Base-by-base conservation (phyloP, 1,140 invertebrate genomes). In the Zophobas atratus region DNA sequence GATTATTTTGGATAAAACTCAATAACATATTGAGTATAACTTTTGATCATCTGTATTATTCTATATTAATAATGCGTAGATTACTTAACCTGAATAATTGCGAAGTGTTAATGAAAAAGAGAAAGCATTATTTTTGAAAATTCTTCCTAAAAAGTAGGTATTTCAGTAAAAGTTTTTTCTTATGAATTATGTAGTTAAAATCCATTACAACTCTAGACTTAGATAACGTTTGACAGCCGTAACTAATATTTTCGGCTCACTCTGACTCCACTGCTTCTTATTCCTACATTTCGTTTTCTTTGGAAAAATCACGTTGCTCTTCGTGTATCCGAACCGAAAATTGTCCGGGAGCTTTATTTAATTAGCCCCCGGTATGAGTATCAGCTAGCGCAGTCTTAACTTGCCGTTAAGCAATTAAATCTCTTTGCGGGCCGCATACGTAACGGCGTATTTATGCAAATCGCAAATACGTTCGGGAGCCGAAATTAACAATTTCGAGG, bases 391-490 rank as follows among this genome's bases (percentile, higher is more conserved):
- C 70, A 77, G 81, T 82, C 82, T 83, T 83, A 83, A 82, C 81
- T 82, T 77, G 75, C 81, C 60, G 78, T 80, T 78, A 78, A 81
- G 81, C 82, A 83, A 83, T 83, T 83, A 83, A 83, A 82, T 82
- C 81, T 83, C 80, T 82, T 81, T 82, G 81, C 81, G 80, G 79
- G 80, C 77, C 82, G 82, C 80, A 83, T 83, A 82, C 82, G 81
- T 81, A 83, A 83, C 77, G 81, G 81, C 60, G 71, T 80, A 79
- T 83, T 83, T 83, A 83, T 82, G 82, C 82, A 83, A 83, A 83
- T 82, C 76, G 72, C 74, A 80, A 80, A 81, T 81, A 78, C 81
- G 79, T 81, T 78, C 74, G 79, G 81, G 77, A 78, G 55, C 53
- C 55, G 70, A 79, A 80, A 81, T 81, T 81, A 81, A 81, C 81